phyloP scores from a whole-genome alignment of 2,888 invertebrate species.

The Phortica magna region DNA sequence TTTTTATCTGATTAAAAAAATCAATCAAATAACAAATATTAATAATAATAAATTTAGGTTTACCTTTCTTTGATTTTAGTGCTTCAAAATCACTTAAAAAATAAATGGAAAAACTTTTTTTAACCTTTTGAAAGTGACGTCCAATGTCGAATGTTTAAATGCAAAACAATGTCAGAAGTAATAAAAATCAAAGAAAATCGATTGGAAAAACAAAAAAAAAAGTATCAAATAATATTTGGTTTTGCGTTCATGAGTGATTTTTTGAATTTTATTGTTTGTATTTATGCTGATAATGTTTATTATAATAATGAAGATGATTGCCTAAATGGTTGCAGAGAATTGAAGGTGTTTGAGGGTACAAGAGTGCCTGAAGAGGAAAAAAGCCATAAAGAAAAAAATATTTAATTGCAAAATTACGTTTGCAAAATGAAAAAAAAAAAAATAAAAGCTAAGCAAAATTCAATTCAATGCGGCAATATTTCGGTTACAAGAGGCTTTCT shows the following conservation, averaged over 20 bases:
- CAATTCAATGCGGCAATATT: background rate
- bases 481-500: slow-evolving; percentile 32
- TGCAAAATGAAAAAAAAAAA: slow-evolving; percentile 28
- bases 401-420: slow-evolving; percentile 52
- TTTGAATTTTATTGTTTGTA: slow-evolving; percentile 1
- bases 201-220: background rate
- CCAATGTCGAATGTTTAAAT: too few species aligned
- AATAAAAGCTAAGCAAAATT: slow-evolving; percentile 3
- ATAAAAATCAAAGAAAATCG: background rate
- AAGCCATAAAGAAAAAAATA: slow-evolving; percentile 30
- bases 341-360: background rate
- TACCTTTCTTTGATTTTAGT: too few species aligned
- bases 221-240: background rate
- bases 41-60: too few species aligned
- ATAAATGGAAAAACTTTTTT: too few species aligned
- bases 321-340: background rate
- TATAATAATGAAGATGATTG: slow-evolving; percentile 44
- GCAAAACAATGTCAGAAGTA: too few species aligned
- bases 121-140: too few species aligned
- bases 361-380: slow-evolving; percentile 30
- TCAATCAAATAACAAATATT: too few species aligned
- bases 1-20: too few species aligned
- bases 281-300: slow-evolving; percentile 40
- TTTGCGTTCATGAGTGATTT: slow-evolving; percentile 1
- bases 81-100: too few species aligned